A percentile compares a stretch with the other conserved stretches of the same genome.
Conservation (phyloP, 2,888 invertebrate genomes). For the Steromphala cineraria region DNA sequence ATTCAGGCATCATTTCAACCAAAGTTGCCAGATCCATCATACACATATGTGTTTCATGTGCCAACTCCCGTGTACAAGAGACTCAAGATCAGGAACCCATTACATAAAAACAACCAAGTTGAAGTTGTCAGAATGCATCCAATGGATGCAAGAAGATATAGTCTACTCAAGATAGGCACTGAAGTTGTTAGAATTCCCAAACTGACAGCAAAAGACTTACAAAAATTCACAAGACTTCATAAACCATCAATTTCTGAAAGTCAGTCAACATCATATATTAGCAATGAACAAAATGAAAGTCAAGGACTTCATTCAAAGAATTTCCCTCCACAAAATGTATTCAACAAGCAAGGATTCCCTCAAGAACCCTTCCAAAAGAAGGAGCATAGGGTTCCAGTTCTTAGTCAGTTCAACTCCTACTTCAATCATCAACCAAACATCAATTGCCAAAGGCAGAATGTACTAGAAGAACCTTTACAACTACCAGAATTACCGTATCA, state of each 20-base stretch:
- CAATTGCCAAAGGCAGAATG: too few relatives aligned
- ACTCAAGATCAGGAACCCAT: conserved; percentile 45
- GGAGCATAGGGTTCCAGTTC: neutral
- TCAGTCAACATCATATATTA: conserved; percentile 32
- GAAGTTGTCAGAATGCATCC: conserved; percentile 67
- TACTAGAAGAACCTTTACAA: neutral
- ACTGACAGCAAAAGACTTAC: conserved; percentile 43
- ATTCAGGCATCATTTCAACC: neutral
- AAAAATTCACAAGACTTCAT: conserved; percentile 35
- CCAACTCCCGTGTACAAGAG: conserved; percentile 63
- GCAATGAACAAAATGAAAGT: neutral
- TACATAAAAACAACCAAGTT: conserved; percentile 30
- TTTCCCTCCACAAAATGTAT: too few relatives aligned
- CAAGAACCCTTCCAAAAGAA: too few relatives aligned
- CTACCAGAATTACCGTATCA: neutral
- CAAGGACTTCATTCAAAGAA: neutral
- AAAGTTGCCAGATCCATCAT: conserved; percentile 38
- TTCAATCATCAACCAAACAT: too few relatives aligned
- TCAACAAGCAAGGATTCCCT: neutral
- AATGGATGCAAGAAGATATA: conserved; percentile 68
- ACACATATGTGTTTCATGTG: conserved; percentile 66
- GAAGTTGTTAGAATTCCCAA: conserved; percentile 57
- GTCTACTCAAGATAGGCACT: conserved; percentile 65
- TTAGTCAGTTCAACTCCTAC: neutral
- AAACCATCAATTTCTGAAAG: conserved; percentile 48